These are phyloP conservation scores for Apodemus agrarius DNA, from an alignment of 2,797 vertebrate genomes.

Conservation along the genomic window DNA sequence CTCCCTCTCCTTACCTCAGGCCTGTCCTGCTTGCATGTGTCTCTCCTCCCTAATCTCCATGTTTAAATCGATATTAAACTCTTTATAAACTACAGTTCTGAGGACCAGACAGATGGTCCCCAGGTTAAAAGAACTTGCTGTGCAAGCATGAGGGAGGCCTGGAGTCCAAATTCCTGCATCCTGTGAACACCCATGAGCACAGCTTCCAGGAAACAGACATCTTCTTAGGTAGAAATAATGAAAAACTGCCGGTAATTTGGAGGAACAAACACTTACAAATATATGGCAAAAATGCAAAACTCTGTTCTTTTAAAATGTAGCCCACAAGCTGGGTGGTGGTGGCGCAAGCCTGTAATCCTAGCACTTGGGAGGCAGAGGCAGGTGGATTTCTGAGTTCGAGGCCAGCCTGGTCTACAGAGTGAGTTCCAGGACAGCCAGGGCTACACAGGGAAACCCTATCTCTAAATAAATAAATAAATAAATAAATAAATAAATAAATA, in stretches of 20 bases:
- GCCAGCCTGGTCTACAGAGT: too few relatives aligned
- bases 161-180: background rate
- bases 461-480: background rate
- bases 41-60: background rate
- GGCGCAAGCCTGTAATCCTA: too few relatives aligned
- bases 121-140: background rate
- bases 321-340: too few relatives aligned
- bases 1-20: background rate
- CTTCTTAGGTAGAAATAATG: too few relatives aligned
- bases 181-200: background rate
- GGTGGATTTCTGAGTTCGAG: too few relatives aligned
- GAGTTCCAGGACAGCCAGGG: too few relatives aligned
- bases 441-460: too few relatives aligned
- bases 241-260: background rate
- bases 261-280: background rate
- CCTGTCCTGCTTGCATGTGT: background rate
- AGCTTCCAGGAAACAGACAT: background rate
- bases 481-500: too few relatives aligned
- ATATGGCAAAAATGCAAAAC: conserved; percentile 17
- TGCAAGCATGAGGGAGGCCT: background rate
- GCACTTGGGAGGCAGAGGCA: too few relatives aligned
- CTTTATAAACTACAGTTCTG: background rate
- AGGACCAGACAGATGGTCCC: background rate
- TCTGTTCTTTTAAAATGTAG: conserved; percentile 8
- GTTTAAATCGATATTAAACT: background rate